Percentiles rank a stretch among this genome's conserved stretches.
phyloP scores from a whole-genome alignment of 2,888 invertebrate species.

The Protonemura montana region DNA sequence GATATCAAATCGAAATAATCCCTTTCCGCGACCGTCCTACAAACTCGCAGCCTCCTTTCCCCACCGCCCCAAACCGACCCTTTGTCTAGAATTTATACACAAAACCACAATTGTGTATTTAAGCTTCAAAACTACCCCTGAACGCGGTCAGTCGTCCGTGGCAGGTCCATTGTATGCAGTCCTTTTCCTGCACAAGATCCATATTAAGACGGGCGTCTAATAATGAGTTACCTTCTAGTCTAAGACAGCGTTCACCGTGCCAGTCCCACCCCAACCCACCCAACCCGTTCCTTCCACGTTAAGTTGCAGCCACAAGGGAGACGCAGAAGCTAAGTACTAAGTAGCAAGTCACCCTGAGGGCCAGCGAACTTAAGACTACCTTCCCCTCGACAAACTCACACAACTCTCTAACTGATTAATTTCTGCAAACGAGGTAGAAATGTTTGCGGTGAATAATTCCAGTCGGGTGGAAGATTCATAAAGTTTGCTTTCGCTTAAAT shows the following conservation, averaged over 20 bases:
- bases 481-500: neutral
- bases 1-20: too few relatives aligned
- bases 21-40: too few relatives aligned
- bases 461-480: neutral
- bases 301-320: neutral
- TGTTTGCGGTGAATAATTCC: neutral
- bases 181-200: neutral
- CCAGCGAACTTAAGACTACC: neutral
- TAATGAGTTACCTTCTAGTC: neutral
- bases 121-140: neutral
- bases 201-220: neutral
- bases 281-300: too few relatives aligned
- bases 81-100: neutral
- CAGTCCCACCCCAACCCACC: too few relatives aligned
- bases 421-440: neutral
- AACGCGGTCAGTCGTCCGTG: neutral
- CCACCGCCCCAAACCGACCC: too few relatives aligned
- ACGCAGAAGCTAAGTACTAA: neutral
- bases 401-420: slow-evolving; percentile 12
- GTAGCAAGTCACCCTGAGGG: neutral
- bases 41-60: too few relatives aligned
- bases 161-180: neutral
- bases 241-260: too few relatives aligned
- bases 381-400: neutral
- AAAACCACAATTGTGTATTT: neutral